A percentile compares a stretch with the other conserved stretches of the same genome.
These are phyloP conservation scores for Asobara japonica DNA, from an alignment of 1,140 invertebrate species.

Conservation along the genomic window DNA sequence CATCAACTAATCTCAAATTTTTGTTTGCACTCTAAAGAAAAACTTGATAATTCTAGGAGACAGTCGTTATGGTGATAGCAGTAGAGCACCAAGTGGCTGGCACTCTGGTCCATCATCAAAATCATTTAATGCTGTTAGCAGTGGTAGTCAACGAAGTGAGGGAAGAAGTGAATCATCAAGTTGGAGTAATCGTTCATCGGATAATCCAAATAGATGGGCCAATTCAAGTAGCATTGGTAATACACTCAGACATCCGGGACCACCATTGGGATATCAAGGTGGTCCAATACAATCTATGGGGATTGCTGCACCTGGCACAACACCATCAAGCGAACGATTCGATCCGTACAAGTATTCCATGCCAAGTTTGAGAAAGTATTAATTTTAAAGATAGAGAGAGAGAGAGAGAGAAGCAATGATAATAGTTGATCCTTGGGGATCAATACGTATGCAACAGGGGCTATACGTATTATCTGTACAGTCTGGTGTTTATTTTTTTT, in stretches of 20 bases:
- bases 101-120: slow-evolving; percentile 61
- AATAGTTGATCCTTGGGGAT: neutral
- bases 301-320: slow-evolving; percentile 56
- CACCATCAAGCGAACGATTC: slow-evolving; percentile 60
- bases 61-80: slow-evolving; percentile 61
- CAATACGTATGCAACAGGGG: neutral
- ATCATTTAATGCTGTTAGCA: slow-evolving; percentile 62
- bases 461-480: slow-evolving; percentile 37
- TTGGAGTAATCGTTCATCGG: slow-evolving; percentile 61
- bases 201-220: slow-evolving; percentile 62
- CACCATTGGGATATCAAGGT: slow-evolving; percentile 59
- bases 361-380: slow-evolving; percentile 62
- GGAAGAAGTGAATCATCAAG: slow-evolving; percentile 58
- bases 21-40: slow-evolving; percentile 11
- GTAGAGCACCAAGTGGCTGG: slow-evolving; percentile 59
- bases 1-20: slow-evolving; percentile 15
- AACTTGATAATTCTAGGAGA: slow-evolving; percentile 49
- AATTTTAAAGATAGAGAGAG: too few species aligned
- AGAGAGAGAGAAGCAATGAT: neutral
- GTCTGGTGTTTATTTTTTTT: slow-evolving; percentile 8
- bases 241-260: slow-evolving; percentile 59
- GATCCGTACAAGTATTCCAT: slow-evolving; percentile 64
- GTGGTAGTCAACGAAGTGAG: slow-evolving; percentile 45
- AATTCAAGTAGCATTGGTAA: slow-evolving; percentile 61
- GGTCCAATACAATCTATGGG: slow-evolving; percentile 59